A percentile compares a stretch with the other conserved stretches of the same genome.
phyloP scores from a whole-genome alignment of 1,140 invertebrate species.

The Antheraea mylitta region DNA sequence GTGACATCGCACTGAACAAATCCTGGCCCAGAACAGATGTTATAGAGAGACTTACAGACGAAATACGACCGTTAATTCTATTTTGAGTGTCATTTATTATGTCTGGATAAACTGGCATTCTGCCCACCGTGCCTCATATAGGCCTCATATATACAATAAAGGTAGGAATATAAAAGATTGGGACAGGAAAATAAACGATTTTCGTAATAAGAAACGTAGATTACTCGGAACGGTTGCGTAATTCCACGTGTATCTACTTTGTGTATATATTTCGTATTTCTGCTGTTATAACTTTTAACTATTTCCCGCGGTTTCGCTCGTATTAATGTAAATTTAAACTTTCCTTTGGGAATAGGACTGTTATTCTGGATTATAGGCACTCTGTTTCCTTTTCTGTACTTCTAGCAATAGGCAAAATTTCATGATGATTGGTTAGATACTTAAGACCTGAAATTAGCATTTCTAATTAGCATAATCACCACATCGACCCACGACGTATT shows the following conservation, averaged over 20 bases:
- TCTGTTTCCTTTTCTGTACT: too few species aligned
- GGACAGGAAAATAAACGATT: slow-evolving; percentile 2
- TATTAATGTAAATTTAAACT: too few species aligned
- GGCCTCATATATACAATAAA: slow-evolving; percentile 17
- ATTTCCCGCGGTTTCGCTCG: too few species aligned
- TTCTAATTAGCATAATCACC: too few species aligned
- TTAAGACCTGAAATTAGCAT: too few species aligned
- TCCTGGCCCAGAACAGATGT: slow-evolving; percentile 21
- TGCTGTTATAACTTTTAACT: too few species aligned
- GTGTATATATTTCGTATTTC: too few species aligned
- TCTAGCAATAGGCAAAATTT: too few species aligned
- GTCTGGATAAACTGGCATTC: slow-evolving; percentile 35
- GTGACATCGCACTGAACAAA: background rate
- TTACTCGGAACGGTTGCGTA: background rate
- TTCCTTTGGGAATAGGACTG: too few species aligned
- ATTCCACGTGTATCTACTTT: background rate
- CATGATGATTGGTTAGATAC: too few species aligned
- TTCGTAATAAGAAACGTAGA: background rate
- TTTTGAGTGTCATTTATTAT: slow-evolving; percentile 39
- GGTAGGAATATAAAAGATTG: slow-evolving; percentile 4
- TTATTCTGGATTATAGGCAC: too few species aligned
- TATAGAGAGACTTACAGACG: slow-evolving; percentile 23
- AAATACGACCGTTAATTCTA: slow-evolving; percentile 39
- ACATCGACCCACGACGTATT: too few species aligned
- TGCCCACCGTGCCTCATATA: slow-evolving; percentile 39